Percentiles rank a stretch among this genome's conserved stretches.
Conservation (phyloP, 1,140 invertebrate species). For the Drosophila malerkotliana region DNA sequence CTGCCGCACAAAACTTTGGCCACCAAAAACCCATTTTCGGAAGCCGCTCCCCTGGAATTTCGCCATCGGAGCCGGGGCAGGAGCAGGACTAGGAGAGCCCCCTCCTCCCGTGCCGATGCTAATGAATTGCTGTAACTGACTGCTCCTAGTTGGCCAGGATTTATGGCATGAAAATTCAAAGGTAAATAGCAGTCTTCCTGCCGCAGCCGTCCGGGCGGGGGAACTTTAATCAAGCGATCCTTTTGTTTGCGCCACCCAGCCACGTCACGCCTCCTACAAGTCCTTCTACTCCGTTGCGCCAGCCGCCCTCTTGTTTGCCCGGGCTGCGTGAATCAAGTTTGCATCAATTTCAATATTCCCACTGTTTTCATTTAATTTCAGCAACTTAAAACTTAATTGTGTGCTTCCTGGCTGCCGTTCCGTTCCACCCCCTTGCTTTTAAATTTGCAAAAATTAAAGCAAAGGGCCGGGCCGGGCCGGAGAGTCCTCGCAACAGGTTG, state of each 20-base stretch:
- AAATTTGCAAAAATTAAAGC: conserved; percentile 81
- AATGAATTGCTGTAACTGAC: conserved; percentile 79
- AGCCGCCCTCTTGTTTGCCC: not conserved
- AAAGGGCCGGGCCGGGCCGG: conserved; percentile 8
- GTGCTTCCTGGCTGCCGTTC: conserved; percentile 55
- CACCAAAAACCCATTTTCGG: conserved; percentile 36
- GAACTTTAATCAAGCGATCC: conserved; percentile 77
- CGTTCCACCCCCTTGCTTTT: conserved; percentile 46
- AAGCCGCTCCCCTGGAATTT: not conserved
- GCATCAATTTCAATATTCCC: conserved; percentile 82
- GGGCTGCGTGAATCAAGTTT: conserved; percentile 64
- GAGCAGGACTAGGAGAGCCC: too few relatives aligned
- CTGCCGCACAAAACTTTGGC: conserved; percentile 54
- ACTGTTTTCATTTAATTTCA: conserved; percentile 82
- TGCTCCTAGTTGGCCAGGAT: conserved; percentile 51
- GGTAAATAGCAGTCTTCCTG: conserved; percentile 64
- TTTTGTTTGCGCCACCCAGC: conserved; percentile 56
- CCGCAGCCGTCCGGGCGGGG: not conserved
- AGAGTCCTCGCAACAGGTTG: conserved; percentile 70
- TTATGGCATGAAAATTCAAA: conserved; percentile 78
- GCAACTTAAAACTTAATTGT: conserved; percentile 82
- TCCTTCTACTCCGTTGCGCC: not conserved
- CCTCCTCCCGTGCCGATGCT: conserved; percentile 38
- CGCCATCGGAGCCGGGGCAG: not conserved
- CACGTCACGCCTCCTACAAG: conserved; percentile 13